These are phyloP conservation scores for Egretta garzetta DNA, from an alignment of 2,113 vertebrate species.

Conservation along the genomic window DNA sequence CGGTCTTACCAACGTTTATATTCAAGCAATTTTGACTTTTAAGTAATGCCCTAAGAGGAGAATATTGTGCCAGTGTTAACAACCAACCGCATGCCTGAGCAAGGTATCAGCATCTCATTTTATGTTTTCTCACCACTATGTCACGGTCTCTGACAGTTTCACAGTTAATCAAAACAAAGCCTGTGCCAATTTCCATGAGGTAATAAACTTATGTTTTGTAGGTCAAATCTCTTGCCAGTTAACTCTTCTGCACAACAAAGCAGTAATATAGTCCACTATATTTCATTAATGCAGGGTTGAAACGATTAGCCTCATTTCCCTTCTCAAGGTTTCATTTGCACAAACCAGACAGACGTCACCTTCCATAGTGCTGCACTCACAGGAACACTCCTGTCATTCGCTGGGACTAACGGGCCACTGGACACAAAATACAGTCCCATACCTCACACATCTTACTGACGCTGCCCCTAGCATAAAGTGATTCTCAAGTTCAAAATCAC, in stretches of 20 bases:
- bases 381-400: neutral
- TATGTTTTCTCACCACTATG: neutral
- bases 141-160: neutral
- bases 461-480: neutral
- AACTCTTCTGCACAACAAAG: neutral
- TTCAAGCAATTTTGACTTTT: neutral
- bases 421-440: neutral
- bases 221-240: neutral
- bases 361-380: neutral
- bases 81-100: neutral
- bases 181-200: neutral
- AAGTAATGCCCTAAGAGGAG: neutral
- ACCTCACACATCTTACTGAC: neutral
- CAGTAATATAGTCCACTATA: neutral
- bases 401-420: neutral
- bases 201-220: neutral
- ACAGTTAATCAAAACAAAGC: neutral
- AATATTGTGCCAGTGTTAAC: neutral
- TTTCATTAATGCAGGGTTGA: neutral
- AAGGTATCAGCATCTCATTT: neutral
- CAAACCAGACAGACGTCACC: neutral
- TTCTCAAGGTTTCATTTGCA: neutral
- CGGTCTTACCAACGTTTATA: neutral
- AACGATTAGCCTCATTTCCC: neutral
- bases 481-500: neutral